Percentiles rank a stretch among this genome's conserved stretches.
Evolutionary conservation across 2,113 vertebrate genomes (phyloP).

Genomic region (Pontoporia blainvillei): DNA sequence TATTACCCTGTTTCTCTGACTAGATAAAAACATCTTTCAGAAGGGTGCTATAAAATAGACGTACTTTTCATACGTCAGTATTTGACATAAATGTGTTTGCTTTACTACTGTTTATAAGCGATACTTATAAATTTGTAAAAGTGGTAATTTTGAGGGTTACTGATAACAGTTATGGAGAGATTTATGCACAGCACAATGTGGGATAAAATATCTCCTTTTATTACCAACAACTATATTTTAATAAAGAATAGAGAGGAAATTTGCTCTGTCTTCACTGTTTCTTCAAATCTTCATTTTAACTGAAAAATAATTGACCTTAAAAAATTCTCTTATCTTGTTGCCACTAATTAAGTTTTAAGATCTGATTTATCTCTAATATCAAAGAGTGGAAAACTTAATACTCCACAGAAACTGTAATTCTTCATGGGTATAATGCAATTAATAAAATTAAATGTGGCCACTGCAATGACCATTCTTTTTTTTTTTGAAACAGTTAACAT

Average conservation of each 20-base stretch:
- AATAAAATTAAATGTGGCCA: neutral
- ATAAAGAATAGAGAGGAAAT: neutral
- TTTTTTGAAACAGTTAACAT: neutral
- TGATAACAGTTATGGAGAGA: neutral
- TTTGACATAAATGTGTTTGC: neutral
- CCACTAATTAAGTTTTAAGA: neutral
- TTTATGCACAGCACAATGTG: neutral
- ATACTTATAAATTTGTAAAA: neutral
- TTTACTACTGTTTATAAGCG: neutral
- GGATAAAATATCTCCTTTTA: neutral
- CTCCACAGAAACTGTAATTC: neutral
- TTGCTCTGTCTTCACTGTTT: neutral
- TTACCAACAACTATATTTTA: neutral
- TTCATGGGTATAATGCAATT: neutral
- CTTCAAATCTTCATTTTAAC: neutral
- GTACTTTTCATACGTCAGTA: neutral
- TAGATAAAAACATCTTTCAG: neutral
- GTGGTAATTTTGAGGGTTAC: neutral
- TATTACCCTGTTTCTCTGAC: neutral
- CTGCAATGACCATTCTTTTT: no score
- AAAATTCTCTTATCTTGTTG: neutral
- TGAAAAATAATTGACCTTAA: neutral
- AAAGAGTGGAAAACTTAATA: neutral
- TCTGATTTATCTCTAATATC: neutral
- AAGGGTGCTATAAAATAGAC: neutral